These are phyloP conservation scores for Sparus aurata DNA, from an alignment of 2,797 vertebrate genomes.

Conservation along the genomic window DNA sequence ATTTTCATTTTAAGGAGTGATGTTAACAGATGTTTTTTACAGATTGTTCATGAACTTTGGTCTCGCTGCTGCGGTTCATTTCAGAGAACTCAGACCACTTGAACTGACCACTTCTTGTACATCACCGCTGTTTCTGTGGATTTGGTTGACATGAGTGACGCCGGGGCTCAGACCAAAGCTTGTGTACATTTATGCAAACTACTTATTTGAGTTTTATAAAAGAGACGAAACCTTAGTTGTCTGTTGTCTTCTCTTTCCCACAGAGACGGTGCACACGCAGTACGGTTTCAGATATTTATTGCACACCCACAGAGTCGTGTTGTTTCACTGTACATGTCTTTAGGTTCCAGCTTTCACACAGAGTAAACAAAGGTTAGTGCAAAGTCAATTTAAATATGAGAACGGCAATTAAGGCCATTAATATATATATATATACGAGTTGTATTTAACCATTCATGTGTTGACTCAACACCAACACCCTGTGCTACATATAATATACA, in stretches of 20 bases:
- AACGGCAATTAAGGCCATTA: constrained; percentile 8
- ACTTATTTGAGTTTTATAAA: constrained; percentile 74
- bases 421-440: constrained; percentile 30
- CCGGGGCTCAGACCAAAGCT: constrained; percentile 60
- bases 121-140: constrained; percentile 29
- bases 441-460: neutral
- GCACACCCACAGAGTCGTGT: constrained; percentile 52
- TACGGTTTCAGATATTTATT: constrained; percentile 69
- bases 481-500: neutral
- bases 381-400: constrained; percentile 10
- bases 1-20: constrained; percentile 23
- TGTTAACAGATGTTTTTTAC: constrained; percentile 11
- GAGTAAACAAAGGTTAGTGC: constrained; percentile 7
- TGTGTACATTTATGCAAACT: constrained; percentile 60
- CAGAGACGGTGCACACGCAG: constrained; percentile 12
- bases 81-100: neutral
- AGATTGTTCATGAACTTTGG: constrained; percentile 48
- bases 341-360: constrained; percentile 23
- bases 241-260: constrained; percentile 28
- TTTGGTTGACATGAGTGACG: constrained; percentile 30
- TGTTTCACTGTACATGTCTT: constrained; percentile 35
- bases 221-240: constrained; percentile 49
- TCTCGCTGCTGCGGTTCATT: constrained; percentile 3
- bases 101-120: constrained; percentile 26
- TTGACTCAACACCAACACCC: neutral